A percentile compares a stretch with the other conserved stretches of the same genome.
phyloP scores from a whole-genome alignment of 2,888 invertebrate species.

The Drosophila robusta region DNA sequence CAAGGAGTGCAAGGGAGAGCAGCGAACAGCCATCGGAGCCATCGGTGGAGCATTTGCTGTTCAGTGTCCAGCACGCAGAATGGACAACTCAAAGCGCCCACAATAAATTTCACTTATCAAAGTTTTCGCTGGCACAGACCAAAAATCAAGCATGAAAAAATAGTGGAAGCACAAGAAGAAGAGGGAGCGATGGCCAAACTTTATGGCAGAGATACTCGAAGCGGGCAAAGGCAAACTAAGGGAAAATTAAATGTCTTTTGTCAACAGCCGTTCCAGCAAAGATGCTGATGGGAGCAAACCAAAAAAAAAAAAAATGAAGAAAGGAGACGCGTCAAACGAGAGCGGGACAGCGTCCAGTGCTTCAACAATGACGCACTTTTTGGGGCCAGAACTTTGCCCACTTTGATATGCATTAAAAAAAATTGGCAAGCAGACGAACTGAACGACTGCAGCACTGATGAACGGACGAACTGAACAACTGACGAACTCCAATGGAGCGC shows the following conservation, averaged over 20 bases:
- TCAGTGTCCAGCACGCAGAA: conserved; percentile 24
- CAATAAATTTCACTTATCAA: conserved; percentile 79
- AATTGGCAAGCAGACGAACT: conserved; percentile 41
- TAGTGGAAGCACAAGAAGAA: conserved; percentile 18
- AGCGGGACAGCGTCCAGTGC: conserved; percentile 15
- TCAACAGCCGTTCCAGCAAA: conserved; percentile 67
- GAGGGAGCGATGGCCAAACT: conserved; percentile 56
- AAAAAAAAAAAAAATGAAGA: conserved; percentile 19
- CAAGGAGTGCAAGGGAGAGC: not conserved
- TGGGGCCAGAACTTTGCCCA: conserved; percentile 66
- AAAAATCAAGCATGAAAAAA: conserved; percentile 56
- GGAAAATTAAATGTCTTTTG: conserved; percentile 77
- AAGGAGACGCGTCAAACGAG: conserved; percentile 8
- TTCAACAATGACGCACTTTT: conserved; percentile 73
- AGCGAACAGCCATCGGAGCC: conserved; percentile 22
- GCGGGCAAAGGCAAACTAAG: conserved; percentile 64
- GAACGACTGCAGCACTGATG: conserved; percentile 17
- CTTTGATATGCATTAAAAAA: conserved; percentile 77
- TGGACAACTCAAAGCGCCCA: conserved; percentile 66
- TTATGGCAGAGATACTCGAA: conserved; percentile 69
- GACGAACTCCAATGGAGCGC: conserved; percentile 71
- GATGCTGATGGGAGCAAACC: conserved; percentile 46
- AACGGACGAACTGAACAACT: conserved; percentile 16
- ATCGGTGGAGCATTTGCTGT: conserved; percentile 60
- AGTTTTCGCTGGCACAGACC: conserved; percentile 61